Evolutionary conservation across 2,797 vertebrate species (phyloP).

Genomic region (Crenuchus spilurus): DNA sequence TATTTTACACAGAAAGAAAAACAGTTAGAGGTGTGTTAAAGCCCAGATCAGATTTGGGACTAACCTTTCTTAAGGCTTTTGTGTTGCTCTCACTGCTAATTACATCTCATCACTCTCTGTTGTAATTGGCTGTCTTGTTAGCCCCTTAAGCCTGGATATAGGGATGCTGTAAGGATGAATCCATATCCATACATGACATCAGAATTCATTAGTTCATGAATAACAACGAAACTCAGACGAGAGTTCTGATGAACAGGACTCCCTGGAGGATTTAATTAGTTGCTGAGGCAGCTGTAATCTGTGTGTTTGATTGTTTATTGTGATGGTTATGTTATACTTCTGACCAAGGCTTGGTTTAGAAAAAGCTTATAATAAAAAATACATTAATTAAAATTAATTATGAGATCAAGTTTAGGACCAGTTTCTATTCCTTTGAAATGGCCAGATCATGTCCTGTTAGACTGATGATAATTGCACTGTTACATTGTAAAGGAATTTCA

Average conservation of each 20-base stretch:
- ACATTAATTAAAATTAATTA: too few relatives aligned
- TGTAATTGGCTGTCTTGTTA: conserved; percentile 71
- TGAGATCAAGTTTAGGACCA: too few relatives aligned
- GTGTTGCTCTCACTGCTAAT: conserved; percentile 69
- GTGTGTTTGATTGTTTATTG: conserved; percentile 12
- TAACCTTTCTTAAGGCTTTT: conserved; percentile 60
- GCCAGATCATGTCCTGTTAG: too few relatives aligned
- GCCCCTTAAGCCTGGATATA: conserved; percentile 8
- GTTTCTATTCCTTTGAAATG: too few relatives aligned
- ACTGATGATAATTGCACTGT: too few relatives aligned
- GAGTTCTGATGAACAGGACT: conserved; percentile 61
- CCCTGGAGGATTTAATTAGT: conserved; percentile 30
- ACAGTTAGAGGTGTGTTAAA: conserved; percentile 29
- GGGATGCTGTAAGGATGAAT: conserved; percentile 18
- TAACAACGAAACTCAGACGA: conserved; percentile 64
- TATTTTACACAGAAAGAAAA: too few relatives aligned
- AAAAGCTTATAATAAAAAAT: too few relatives aligned
- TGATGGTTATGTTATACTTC: too few relatives aligned
- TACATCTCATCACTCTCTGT: conserved; percentile 72
- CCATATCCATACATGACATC: conserved; percentile 78
- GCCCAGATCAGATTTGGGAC: conserved; percentile 68
- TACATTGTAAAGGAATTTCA: too few relatives aligned
- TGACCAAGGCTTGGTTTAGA: too few relatives aligned
- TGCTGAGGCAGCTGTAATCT: conserved; percentile 43
- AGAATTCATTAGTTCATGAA: conserved; percentile 79